Base-by-base conservation (phyloP, 2,888 invertebrate species). In the Cephonodes hylas region DNA sequence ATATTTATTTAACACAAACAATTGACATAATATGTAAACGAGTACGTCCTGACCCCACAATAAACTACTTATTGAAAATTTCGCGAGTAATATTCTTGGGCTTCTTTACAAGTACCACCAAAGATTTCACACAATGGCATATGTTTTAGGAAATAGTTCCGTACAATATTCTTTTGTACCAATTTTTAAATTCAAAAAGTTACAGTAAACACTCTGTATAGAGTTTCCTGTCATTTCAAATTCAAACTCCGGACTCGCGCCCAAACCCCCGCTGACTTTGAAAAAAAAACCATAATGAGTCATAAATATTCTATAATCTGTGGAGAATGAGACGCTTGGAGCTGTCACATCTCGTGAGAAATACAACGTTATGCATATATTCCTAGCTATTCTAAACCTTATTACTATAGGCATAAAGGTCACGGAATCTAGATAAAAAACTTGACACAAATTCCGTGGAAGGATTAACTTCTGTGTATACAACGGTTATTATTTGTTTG, bases 281-380 rank as follows among this genome's bases (percentile, higher is more conserved):
- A 76, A 77, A 77, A 81, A 79, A 71, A 74, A 63, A 63, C 59
- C 72, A 83, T 80, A 84, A 84, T 78, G 77, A 80, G 81, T 81
- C 86, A 80, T 87, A 88, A 88, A 88, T 87, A 84, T 87, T 76
- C 77, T 71, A 77, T 85, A 82, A 86, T 85, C 84, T 81, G 84
- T 83, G 81, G 84, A 81, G 77, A 80, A 81, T 76, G 75, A 80
- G 82, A 73, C 73, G 76, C 77, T 74, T 73, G 65, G 64, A 75
- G 73, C 75, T 78, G 80, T 84, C 78, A 76, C 71, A 71, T 79
- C 82, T 74, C 78, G 63, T 66, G 79, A 77, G 78, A 73, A 74
- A 68, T 63, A 68, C 57, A 61, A 67, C 66, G 62, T 44, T 15
- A 1, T 15, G 5, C 34, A 56, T 60, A 59, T 61, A 53, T 3